Base-by-base conservation (phyloP, 2,888 invertebrate genomes). In the Leptinotarsa peninsularis region DNA sequence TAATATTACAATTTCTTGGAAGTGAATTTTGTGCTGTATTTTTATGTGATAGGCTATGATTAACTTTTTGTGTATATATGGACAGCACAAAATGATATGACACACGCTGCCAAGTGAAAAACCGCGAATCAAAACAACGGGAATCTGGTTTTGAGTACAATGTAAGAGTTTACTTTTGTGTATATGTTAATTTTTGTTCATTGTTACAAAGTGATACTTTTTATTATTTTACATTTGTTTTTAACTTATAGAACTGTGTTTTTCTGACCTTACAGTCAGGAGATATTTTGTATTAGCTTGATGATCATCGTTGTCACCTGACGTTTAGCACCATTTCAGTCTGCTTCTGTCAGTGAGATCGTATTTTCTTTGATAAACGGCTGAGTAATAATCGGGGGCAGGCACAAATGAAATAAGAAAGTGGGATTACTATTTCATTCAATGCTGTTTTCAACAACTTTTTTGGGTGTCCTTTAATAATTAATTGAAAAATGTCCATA, bases 201-300 rank as follows among this genome's bases (percentile, higher is more conserved):
- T 86, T 87, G 87, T 87, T 87, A 86, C 83, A 86, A 87, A 85
- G 87, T 87, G 87, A 87, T 87, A 87, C 85, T 85, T 85, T 83
- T 84, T 83, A 83, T 86, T 84, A 84, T 85, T 86, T 86, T 85
- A 85, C 83, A 83, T 84, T 85, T 84, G 77, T 84, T 84, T 85
- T 87, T 87, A 85, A 86, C 84, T 86, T 85, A 84, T 85, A 83
- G 81, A 84, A 82, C 76, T 81, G 80, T 81, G 80, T 79, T 80
- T 77, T 81, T 80, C 77, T 75, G 78, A 43, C 70, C 56, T 58
- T 75, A 70, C 67, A 78, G 81, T 80, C 76, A 79, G 79, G 78
- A 82, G 76, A 79, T 82, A 81, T 83, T 84, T 84, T 84, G 82
- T 83, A 83, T 83, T 84, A 83, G 82, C 77, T 82, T 80, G 66